Base-by-base conservation (phyloP, 1,140 invertebrate genomes). In the Hyles euphorbiae region DNA sequence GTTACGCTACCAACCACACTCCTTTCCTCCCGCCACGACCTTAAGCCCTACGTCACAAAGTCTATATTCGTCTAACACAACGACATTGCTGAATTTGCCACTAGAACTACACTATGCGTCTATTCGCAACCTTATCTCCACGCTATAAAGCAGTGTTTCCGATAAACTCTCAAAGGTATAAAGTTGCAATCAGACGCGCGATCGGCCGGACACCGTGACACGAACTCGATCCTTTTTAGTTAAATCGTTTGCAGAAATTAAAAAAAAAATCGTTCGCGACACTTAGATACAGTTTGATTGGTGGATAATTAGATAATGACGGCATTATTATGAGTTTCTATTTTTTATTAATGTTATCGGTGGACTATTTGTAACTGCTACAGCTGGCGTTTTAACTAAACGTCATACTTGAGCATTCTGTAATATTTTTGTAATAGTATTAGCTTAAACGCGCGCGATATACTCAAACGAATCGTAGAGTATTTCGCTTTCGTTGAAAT, bases 141-240 rank as follows among this genome's bases (percentile, higher is more conserved):
- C 3, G 5, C 3, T 3, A 52, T 52, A 52, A 34, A 10, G 50
- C 34, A n/a, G 22, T 33, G 33, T 34, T 34, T 52, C 32, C 4
- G 3, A n/a, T 34, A 34, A 34, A 9, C n/a, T 7, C 32, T 52
- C 36, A 40, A 40, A 2, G 32, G 50, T n/a, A 34, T 34, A 32
- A 8, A 34, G 50, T 52, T 52, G 50, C 33, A 8, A 10, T 34
- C 9, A 5, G 50, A 54, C 61, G 60, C 64, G 65, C 61, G 55
- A 67, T 67, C 62, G 65, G 53, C 54, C 54, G 52, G 57, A 63
- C 62, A 56, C 62, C 61, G 63, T 58, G 68, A 74, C 71, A 67
- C 62, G 61, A 72, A 70, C 61, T 56, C 67, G 62, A 65, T 69
- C 67, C 67, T 69, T 67, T 68, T 74, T 63, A 69, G 72, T 66